Base-by-base conservation (phyloP, 1,140 invertebrate genomes). In the Drosophila navojoa region DNA sequence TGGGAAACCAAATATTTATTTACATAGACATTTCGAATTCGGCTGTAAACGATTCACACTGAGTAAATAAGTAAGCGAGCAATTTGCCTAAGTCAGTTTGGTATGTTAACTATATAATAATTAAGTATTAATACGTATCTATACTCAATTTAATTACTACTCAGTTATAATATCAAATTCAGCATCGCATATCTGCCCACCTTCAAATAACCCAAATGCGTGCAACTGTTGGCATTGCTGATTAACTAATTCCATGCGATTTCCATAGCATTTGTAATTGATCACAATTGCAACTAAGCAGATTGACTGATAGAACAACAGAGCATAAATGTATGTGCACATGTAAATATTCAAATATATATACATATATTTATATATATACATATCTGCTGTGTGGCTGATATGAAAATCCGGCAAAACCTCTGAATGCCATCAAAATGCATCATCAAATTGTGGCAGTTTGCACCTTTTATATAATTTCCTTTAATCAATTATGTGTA, bases 381-480 rank as follows among this genome's bases (percentile, higher is more conserved):
- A 42, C 55, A 60, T 68, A 54, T 38, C 27, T 22, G 22, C 22
- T n/a, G 40, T 29, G 9, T 47, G 59, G 32, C 63, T 57, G 57
- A 70, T 74, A 77, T 69, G 42, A 32, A 60, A 69, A 73, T 32
- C 22, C 49, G 42, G 11, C 60, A 71, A 76, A 16, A 45, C 70
- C 47, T 60, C 40, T 25, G 67, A 76, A 61, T 45, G 57, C 55
- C 63, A 73, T 57, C 70, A 67, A 73, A 76, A 61, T 76, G 67
- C 55, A 76, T 64, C 76, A 77, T 73, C 79, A 70, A 73, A 69
- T 73, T 73, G 64, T 64, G 66, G 67, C 73, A 76, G 61, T 82
- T 82, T 82, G 79, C 79, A 82, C 75, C 79, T 82, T 82, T 82
- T 75, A 82, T 82, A 76, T 71, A 82, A 82, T 82, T 76, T 78